These are phyloP conservation scores for Elaeidobius kamerunicus DNA, from an alignment of 2,888 invertebrate genomes.

Conservation along the genomic window DNA sequence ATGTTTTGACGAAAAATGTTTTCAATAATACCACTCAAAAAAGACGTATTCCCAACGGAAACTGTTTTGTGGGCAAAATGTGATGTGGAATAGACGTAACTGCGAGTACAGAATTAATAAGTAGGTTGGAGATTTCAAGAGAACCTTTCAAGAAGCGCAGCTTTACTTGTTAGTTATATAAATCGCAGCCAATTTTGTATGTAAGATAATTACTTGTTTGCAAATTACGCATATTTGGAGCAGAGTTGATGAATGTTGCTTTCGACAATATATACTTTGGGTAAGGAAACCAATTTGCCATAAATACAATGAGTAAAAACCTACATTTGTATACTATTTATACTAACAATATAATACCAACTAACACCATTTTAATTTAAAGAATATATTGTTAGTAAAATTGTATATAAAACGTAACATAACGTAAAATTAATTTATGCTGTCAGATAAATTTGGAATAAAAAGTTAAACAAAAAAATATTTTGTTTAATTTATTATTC, in stretches of 20 bases:
- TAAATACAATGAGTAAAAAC: no score
- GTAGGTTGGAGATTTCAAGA: constrained; percentile 36
- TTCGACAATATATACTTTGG: no score
- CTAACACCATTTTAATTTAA: no score
- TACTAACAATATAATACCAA: no score
- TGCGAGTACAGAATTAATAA: constrained; percentile 37
- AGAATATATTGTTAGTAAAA: no score
- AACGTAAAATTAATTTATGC: no score
- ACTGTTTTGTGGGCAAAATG: constrained; percentile 33
- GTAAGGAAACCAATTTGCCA: no score
- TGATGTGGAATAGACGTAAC: constrained; percentile 39
- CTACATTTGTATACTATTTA: no score
- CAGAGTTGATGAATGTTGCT: not conserved
- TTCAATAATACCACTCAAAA: constrained; percentile 22
- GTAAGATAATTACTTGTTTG: constrained; percentile 19
- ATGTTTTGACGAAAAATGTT: not conserved
- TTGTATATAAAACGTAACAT: no score
- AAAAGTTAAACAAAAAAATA: no score
- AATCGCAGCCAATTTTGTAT: constrained; percentile 24
- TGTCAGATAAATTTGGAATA: no score
- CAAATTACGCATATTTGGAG: constrained; percentile 1
- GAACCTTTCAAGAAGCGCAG: constrained; percentile 20
- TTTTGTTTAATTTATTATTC: no score
- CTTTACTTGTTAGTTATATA: constrained; percentile 24
- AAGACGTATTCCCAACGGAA: constrained; percentile 20